Conservation (phyloP, 2,797 vertebrate species). For the Kryptolebias ocellatus region DNA sequence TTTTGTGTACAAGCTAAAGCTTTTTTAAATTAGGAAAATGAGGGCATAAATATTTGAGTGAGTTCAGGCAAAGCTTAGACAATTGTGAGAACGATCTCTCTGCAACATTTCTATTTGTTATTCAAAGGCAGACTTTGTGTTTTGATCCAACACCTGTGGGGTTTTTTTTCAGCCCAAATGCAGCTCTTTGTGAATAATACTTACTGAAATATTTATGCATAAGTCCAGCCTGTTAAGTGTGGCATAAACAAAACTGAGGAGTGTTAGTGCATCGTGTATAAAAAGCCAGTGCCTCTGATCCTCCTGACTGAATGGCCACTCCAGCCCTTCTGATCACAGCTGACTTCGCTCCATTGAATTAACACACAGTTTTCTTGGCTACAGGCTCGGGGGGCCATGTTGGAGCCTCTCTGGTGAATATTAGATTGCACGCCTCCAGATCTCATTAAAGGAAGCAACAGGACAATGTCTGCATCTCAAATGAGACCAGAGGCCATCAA, state of each 20-base stretch:
- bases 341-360: conserved; percentile 75
- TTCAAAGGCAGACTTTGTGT: conserved; percentile 5
- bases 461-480: conserved; percentile 77
- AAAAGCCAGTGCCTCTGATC: conserved; percentile 29
- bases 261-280: background rate
- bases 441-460: conserved; percentile 82
- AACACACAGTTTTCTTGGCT: conserved; percentile 65
- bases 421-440: conserved; percentile 80
- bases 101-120: conserved; percentile 6
- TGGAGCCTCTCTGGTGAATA: conserved; percentile 75
- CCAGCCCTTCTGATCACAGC: conserved; percentile 61
- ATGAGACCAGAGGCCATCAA: conserved; percentile 70
- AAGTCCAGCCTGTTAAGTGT: conserved; percentile 13
- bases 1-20: background rate
- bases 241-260: conserved; percentile 15
- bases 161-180: background rate
- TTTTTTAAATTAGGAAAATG: background rate
- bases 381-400: conserved; percentile 62
- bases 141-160: conserved; percentile 9
- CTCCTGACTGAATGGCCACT: conserved; percentile 50
- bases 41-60: background rate
- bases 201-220: conserved; percentile 14
- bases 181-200: conserved; percentile 12
- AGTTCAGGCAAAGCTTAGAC: background rate
- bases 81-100: background rate